These are phyloP conservation scores for Sebastes taczanowskii DNA, from an alignment of 2,797 vertebrate species.

Conservation along the genomic window DNA sequence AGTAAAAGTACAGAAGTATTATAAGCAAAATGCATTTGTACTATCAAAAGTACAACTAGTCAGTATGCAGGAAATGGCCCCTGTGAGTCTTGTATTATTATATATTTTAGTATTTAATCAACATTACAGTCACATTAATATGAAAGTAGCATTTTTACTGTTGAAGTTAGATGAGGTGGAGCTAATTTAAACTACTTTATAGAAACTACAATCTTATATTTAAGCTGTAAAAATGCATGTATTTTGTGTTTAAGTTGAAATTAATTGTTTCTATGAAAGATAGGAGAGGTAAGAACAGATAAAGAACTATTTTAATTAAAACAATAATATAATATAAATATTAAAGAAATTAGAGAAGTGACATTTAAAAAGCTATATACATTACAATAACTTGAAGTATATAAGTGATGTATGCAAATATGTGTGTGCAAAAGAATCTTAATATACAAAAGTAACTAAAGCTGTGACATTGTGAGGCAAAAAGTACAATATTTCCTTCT, in stretches of 20 bases:
- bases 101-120: background rate
- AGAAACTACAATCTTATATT: background rate
- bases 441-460: background rate
- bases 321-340: no score
- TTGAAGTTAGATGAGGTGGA: accelerated
- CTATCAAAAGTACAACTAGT: background rate
- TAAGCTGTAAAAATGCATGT: background rate
- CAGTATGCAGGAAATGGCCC: no score
- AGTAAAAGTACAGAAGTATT: background rate
- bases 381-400: no score
- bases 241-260: background rate
- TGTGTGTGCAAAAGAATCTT: background rate
- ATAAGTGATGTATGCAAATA: no score
- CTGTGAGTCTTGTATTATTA: no score
- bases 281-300: background rate
- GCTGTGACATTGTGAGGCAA: background rate
- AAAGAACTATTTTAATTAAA: no score
- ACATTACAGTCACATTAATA: background rate
- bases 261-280: background rate
- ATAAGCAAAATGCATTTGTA: background rate
- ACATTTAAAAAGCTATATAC: background rate
- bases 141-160: background rate
- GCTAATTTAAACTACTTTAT: no score
- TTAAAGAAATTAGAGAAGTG: no score
- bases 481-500: background rate